Percentiles rank a stretch among this genome's conserved stretches.
phyloP scores from a whole-genome alignment of 2,113 vertebrate genomes.

The Scomber japonicus region DNA sequence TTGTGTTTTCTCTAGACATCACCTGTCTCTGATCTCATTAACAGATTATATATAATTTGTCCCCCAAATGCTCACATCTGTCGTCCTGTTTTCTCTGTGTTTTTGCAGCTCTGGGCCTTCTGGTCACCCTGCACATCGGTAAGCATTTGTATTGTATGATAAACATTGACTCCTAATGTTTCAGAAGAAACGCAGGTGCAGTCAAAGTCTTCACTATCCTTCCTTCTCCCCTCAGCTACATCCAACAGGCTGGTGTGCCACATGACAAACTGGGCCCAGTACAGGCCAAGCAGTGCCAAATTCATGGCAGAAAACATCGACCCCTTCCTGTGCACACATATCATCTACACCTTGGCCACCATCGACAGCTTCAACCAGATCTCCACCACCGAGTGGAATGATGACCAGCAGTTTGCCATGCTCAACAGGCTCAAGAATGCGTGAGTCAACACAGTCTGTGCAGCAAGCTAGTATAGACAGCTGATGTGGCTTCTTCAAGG shows the following conservation, averaged over 20 bases:
- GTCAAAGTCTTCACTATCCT: not conserved
- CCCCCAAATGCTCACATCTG: too few species aligned
- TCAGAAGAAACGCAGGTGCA: not conserved
- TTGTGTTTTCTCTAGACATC: not conserved
- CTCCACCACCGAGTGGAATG: constrained; percentile 79
- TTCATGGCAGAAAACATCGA: constrained; percentile 83
- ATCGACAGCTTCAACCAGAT: constrained; percentile 82
- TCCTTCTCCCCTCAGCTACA: constrained; percentile 62
- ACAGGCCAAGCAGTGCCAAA: constrained; percentile 72
- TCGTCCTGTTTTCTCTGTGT: not conserved
- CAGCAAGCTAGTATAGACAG: not conserved
- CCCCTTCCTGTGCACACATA: constrained; percentile 86
- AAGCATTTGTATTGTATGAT: constrained; percentile 32
- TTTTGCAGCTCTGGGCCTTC: constrained; percentile 69
- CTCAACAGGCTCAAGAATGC: constrained; percentile 79
- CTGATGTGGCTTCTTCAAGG: not conserved
- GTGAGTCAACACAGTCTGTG: constrained; percentile 68
- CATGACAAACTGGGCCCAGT: constrained; percentile 88
- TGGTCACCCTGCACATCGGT: constrained; percentile 80
- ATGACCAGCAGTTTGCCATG: constrained; percentile 70
- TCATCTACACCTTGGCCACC: constrained; percentile 82
- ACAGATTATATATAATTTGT: too few species aligned
- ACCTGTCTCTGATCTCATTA: too few species aligned
- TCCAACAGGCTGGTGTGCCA: constrained; percentile 85
- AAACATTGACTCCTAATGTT: not conserved